These are phyloP conservation scores for Mystacornis crossleyi DNA, from an alignment of 2,113 vertebrate species.

Conservation along the genomic window DNA sequence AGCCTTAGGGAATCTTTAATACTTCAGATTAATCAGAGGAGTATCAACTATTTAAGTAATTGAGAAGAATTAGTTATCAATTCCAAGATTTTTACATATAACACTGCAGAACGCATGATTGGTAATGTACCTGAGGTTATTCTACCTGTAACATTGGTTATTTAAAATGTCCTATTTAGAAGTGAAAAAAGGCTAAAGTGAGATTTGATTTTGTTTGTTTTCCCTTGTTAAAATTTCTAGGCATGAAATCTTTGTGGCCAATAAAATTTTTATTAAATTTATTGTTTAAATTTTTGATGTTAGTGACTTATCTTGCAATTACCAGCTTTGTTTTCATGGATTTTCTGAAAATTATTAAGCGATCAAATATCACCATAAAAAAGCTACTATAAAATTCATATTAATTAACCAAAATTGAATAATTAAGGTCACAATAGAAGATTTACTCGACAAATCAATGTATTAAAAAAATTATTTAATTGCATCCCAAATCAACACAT, in stretches of 20 bases:
- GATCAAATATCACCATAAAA: neutral
- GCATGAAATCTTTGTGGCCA: neutral
- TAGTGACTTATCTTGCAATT: neutral
- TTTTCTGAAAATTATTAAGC: neutral
- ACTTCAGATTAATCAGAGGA: neutral
- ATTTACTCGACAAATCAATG: neutral
- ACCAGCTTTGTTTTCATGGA: neutral
- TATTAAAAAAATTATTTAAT: neutral
- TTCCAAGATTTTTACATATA: neutral
- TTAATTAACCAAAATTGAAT: neutral
- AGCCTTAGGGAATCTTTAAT: neutral
- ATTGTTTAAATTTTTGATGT: neutral
- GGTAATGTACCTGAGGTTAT: neutral
- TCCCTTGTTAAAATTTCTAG: neutral
- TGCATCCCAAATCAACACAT: neutral
- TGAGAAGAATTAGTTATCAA: neutral
- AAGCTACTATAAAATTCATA: neutral
- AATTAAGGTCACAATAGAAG: neutral
- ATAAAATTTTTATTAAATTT: neutral
- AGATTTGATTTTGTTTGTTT: neutral
- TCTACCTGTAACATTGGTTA: neutral
- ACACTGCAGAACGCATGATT: neutral
- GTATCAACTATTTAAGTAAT: neutral
- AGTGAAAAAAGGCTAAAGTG: neutral
- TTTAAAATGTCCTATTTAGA: neutral